These are phyloP conservation scores for Tinamus major DNA, from an alignment of 2,797 vertebrate genomes.

Conservation along the genomic window DNA sequence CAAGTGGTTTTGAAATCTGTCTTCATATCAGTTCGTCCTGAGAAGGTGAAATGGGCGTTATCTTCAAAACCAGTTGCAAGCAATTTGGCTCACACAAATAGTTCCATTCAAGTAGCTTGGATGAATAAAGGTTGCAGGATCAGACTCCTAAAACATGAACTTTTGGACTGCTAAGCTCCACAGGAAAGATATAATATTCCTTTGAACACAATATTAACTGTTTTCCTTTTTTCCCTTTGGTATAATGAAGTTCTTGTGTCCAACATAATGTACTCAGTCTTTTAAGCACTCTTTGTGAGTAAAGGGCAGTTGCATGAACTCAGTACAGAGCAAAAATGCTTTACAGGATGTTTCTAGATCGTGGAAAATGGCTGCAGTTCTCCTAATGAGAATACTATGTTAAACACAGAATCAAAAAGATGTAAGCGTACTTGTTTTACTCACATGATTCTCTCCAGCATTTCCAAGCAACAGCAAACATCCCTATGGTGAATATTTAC, in stretches of 20 bases:
- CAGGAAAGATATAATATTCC: background rate
- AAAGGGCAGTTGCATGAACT: background rate
- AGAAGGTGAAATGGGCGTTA: background rate
- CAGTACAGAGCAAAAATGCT: background rate
- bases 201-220: conserved; percentile 54
- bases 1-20: background rate
- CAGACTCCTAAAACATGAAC: background rate
- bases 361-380: background rate
- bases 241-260: conserved; percentile 60
- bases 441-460: background rate
- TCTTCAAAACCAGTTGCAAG: background rate
- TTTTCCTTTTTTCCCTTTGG: conserved; percentile 35
- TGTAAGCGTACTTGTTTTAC: conserved; percentile 8
- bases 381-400: background rate
- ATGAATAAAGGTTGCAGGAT: background rate
- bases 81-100: background rate
- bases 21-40: background rate
- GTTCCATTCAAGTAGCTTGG: background rate
- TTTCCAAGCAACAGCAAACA: conserved; percentile 12
- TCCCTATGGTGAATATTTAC: background rate
- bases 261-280: conserved; percentile 40
- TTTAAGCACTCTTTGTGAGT: conserved; percentile 6
- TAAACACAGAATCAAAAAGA: conserved; percentile 4
- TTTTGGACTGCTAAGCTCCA: conserved; percentile 19
- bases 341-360: background rate